phyloP scores from a whole-genome alignment of 2,113 vertebrate genomes.

The Pyxicephalus adspersus region DNA sequence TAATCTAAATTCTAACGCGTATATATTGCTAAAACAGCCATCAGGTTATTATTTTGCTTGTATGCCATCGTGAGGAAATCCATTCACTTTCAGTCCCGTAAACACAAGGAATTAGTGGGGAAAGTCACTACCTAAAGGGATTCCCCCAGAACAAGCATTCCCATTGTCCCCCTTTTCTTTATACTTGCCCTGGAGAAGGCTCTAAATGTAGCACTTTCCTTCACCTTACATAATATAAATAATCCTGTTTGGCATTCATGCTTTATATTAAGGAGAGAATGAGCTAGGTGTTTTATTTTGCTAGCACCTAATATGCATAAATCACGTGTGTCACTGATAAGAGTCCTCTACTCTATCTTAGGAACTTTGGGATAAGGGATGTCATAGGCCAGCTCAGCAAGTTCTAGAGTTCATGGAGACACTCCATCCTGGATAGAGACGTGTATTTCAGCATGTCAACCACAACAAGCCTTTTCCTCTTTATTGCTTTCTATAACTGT shows the following conservation, averaged over 20 bases:
- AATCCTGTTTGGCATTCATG: constrained; percentile 37
- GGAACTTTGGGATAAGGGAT: neutral
- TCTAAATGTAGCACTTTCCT: no score
- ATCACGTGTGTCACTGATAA: constrained; percentile 41
- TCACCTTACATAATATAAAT: no score
- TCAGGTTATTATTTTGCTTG: no score
- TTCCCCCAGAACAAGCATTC: no score
- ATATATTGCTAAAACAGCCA: no score
- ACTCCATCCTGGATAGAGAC: neutral
- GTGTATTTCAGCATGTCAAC: constrained; percentile 37
- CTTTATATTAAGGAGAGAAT: constrained; percentile 27
- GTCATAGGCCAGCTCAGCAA: constrained; percentile 39
- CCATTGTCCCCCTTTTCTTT: no score
- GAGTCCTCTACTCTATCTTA: neutral
- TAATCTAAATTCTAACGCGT: no score
- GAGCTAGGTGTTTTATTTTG: constrained; percentile 37
- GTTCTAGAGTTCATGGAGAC: constrained; percentile 33
- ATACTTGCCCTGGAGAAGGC: no score
- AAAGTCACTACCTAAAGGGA: no score
- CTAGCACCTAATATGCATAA: constrained; percentile 18
- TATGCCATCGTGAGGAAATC: no score
- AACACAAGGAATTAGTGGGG: no score
- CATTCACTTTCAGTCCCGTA: no score
- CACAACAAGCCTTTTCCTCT: neutral
- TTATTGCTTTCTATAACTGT: neutral